Evolutionary conservation across 2,113 vertebrate species (phyloP).

Genomic region (Dasypus novemcinctus): DNA sequence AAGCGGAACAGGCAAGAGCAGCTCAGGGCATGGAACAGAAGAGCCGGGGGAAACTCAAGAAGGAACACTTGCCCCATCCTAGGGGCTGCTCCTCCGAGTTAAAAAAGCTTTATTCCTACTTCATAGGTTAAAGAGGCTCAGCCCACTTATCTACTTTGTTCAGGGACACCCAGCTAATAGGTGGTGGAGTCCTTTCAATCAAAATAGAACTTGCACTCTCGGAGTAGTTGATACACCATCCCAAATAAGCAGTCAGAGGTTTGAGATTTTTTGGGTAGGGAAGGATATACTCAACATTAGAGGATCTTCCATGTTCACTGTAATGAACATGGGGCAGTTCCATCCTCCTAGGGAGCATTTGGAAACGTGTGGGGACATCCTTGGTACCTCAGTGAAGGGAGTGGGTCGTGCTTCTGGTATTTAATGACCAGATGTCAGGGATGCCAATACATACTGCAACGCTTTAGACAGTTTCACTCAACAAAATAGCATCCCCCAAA

Average conservation of each 20-base stretch:
- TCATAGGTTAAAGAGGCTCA: not conserved
- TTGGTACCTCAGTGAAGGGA: not conserved
- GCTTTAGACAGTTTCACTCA: not conserved
- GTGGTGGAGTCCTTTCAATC: not conserved
- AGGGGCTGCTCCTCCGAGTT: not conserved
- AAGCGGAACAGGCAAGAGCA: not conserved
- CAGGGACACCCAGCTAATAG: not conserved
- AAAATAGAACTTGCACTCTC: not conserved
- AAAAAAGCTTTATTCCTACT: not conserved
- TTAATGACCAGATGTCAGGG: not conserved
- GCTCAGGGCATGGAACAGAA: not conserved
- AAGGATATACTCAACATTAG: not conserved
- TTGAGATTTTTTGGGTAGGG: not conserved
- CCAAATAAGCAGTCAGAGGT: not conserved
- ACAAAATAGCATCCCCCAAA: not conserved
- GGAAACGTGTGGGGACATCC: not conserved
- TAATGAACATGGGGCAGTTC: too few relatives aligned
- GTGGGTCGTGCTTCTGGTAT: not conserved
- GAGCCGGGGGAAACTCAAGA: not conserved
- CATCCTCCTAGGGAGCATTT: not conserved
- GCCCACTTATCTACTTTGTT: not conserved
- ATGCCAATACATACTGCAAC: not conserved
- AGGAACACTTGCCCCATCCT: not conserved
- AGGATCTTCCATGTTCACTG: not conserved
- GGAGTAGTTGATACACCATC: not conserved